Evolutionary conservation across 1,140 invertebrate species (phyloP).

Genomic region (Heterodera schachtii): DNA sequence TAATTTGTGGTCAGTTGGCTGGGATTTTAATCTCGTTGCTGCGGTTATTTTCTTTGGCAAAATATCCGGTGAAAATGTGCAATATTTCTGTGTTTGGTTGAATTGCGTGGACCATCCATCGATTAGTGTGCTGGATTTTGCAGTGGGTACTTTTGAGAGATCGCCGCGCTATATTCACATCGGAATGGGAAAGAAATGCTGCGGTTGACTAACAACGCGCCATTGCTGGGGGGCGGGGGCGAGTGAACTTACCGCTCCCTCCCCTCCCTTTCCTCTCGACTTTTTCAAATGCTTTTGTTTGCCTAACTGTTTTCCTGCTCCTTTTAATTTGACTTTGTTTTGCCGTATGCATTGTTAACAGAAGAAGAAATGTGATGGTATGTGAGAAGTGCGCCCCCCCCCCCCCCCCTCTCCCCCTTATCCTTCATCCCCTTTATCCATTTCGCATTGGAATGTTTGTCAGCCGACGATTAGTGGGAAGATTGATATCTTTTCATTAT

Average conservation of each 20-base stretch:
- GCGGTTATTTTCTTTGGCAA: conserved; percentile 1
- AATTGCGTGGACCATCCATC: neutral
- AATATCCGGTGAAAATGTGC: neutral
- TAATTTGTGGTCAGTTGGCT: too few relatives aligned
- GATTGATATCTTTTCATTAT: neutral
- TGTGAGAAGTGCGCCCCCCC: too few relatives aligned
- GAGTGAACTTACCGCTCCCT: neutral
- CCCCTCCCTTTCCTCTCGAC: neutral
- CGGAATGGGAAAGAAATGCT: neutral
- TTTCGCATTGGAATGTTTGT: neutral
- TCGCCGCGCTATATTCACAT: neutral
- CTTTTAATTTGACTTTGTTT: neutral
- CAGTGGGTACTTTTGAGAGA: neutral
- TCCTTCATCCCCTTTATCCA: neutral
- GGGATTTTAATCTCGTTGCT: too few relatives aligned
- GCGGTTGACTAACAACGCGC: neutral
- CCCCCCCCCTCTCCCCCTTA: neutral
- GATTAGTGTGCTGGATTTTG: neutral
- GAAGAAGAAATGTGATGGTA: neutral
- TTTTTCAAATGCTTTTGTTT: neutral
- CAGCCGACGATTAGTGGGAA: neutral
- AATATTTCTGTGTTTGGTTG: neutral
- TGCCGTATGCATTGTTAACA: neutral
- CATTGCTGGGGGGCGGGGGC: too few relatives aligned
- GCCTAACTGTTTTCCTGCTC: conserved; percentile 6